These are phyloP conservation scores for Pagrus major DNA, from an alignment of 2,113 vertebrate species.

Conservation along the genomic window DNA sequence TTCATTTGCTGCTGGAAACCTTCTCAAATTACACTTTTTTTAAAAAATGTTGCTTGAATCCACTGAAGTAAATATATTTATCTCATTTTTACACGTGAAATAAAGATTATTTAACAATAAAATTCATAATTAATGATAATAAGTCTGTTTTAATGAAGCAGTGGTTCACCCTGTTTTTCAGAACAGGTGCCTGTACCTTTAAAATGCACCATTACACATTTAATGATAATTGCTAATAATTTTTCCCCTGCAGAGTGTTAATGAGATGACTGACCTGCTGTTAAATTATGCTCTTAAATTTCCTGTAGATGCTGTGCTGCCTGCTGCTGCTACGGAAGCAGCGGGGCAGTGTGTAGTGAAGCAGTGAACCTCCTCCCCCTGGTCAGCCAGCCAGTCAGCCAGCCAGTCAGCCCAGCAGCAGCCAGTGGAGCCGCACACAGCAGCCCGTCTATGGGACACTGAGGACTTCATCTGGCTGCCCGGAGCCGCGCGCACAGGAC, in stretches of 20 bases:
- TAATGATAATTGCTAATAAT: constrained; percentile 60
- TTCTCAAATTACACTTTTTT: neutral
- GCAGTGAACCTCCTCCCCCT: constrained; percentile 68
- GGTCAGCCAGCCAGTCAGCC: constrained; percentile 26
- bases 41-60: neutral
- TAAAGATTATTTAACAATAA: neutral
- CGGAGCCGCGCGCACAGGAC: constrained; percentile 45
- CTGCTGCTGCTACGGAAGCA: constrained; percentile 73
- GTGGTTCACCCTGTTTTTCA: constrained; percentile 1
- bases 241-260: constrained; percentile 55
- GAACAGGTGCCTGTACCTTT: constrained; percentile 42
- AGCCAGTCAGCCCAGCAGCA: constrained; percentile 46
- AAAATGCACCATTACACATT: constrained; percentile 35
- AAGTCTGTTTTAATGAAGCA: neutral
- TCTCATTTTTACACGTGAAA: neutral
- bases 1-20: neutral
- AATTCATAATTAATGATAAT: constrained; percentile 1
- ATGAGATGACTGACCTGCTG: constrained; percentile 74
- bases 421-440: constrained; percentile 62
- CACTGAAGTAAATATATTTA: neutral
- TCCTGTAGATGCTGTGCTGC: constrained; percentile 69
- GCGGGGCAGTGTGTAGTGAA: constrained; percentile 64
- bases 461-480: constrained; percentile 71
- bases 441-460: constrained; percentile 76
- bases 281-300: constrained; percentile 75